These are phyloP conservation scores for Myotis lucifugus DNA, from an alignment of 2,113 vertebrate genomes.

Conservation along the genomic window DNA sequence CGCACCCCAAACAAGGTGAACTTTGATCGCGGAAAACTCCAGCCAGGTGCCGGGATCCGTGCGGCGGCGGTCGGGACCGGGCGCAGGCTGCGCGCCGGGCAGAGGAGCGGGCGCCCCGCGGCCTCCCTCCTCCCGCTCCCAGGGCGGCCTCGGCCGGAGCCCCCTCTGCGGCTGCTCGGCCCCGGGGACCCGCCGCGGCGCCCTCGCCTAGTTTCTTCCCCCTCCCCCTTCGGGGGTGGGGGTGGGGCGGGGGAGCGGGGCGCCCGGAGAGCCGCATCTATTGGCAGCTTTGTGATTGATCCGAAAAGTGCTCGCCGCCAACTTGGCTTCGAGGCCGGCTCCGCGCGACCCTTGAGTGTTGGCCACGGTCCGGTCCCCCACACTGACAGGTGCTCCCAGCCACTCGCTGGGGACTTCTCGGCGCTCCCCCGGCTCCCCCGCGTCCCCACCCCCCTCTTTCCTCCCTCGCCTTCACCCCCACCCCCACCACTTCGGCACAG, in stretches of 20 bases:
- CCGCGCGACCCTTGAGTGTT: background rate
- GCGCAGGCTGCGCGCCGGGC: background rate
- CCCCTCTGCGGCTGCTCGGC: background rate
- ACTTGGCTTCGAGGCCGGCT: slow-evolving; percentile 32
- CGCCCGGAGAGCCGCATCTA: slow-evolving; percentile 22
- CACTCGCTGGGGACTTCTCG: slow-evolving; percentile 67
- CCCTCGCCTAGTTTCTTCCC: slow-evolving; percentile 38
- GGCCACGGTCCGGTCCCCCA: slow-evolving; percentile 50
- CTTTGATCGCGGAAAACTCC: slow-evolving; percentile 37
- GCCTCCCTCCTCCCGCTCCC: slow-evolving; percentile 27
- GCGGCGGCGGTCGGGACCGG: background rate
- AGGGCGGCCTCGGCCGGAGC: background rate
- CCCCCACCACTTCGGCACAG: slow-evolving; percentile 69
- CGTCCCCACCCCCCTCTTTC: slow-evolving; percentile 59
- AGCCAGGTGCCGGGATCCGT: slow-evolving; percentile 54
- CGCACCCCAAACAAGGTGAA: slow-evolving; percentile 17
- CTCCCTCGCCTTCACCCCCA: slow-evolving; percentile 40
- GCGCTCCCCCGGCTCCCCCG: slow-evolving; percentile 53
- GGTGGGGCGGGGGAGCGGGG: slow-evolving; percentile 63
- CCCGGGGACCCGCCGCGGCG: slow-evolving; percentile 34
- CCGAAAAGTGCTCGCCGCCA: slow-evolving; percentile 6
- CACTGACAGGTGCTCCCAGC: slow-evolving; percentile 90
- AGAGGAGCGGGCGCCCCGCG: background rate
- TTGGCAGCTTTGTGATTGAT: slow-evolving; percentile 67
- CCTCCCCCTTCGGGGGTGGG: slow-evolving; percentile 66